Evolutionary conservation across 2,113 vertebrate genomes (phyloP), one percentile per base, ranked within the genome.

Genomic region (Vulpes lagopus): DNA sequence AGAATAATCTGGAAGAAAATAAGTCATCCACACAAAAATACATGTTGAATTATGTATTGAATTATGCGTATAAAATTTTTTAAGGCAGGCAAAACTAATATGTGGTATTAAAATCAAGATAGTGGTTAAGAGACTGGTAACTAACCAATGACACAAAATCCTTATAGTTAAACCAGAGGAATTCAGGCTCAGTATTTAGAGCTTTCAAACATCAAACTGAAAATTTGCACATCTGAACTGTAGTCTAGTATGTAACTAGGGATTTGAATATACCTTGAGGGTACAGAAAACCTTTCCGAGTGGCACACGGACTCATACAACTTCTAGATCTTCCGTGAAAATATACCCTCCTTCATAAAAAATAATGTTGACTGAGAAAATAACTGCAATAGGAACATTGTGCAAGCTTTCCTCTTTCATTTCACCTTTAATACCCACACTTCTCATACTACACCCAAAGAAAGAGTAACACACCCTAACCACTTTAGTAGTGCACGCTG

Each of bases 101-200:
- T 97, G 20, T 38, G 17, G 62, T 80, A 11, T 67, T 91, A 74
- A 88, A 93, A 59, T 91, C 25, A 84, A 89, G 71, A 49, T 19
- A 59, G 60, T 16, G 1, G 16, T 71, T 83, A 74, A 95, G 25
- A 74, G 10, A 22, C 0, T 53, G 23, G 2, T 55, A 27, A 23
- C 30, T 9, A 91, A 62, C 0, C 8, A 90, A 59, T 38, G 57
- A 74, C 19, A 55, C 6, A 73, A 74, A 57, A 74, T 74, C 62
- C 23, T 27, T 71, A 38, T 4, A 80, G 32, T 76, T 89, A 76
- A 49, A 81, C 14, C 57, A 74, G 59, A 93, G 27, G 85, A 82
- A 71, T 62, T 96, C 16, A 80, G 65, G 16, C 8, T 76, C 43
- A 71, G 59, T 22, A 62, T 25, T 9, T n/a, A 94, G 89, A 86